These are phyloP conservation scores for Rambutsinella grinnellia DNA, from an alignment of 2,888 invertebrate genomes.

Conservation along the genomic window DNA sequence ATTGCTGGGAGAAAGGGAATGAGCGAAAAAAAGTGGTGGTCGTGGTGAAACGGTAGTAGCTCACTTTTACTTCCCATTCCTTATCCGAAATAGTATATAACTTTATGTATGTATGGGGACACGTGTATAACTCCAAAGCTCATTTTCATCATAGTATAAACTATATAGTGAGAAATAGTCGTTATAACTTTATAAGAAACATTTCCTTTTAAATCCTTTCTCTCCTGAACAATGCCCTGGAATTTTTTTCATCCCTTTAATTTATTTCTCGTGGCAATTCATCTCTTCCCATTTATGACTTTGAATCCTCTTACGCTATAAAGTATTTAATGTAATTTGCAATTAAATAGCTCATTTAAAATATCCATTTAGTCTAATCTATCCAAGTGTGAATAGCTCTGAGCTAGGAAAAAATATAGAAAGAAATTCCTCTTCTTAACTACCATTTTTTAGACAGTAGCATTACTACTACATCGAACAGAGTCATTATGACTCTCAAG, in stretches of 20 bases:
- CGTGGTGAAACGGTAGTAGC: constrained; percentile 32
- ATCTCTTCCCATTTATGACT: background rate
- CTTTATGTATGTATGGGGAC: background rate
- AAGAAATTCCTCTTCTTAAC: too few species aligned
- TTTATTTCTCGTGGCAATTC: background rate
- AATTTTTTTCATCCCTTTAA: background rate
- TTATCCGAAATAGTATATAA: background rate
- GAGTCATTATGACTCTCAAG: background rate
- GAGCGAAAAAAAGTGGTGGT: constrained; percentile 8
- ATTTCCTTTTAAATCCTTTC: too few species aligned
- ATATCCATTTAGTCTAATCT: too few species aligned
- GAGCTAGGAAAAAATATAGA: too few species aligned
- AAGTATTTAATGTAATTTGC: too few species aligned
- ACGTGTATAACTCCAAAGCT: background rate
- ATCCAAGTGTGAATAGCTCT: too few species aligned
- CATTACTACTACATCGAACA: too few species aligned
- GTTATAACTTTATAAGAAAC: background rate
- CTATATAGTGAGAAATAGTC: background rate
- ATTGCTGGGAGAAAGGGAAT: constrained; percentile 7
- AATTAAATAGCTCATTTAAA: too few species aligned
- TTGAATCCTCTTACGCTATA: too few species aligned
- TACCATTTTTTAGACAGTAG: too few species aligned
- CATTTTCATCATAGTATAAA: background rate
- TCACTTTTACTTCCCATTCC: constrained; percentile 30
- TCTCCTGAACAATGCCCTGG: background rate